Base-by-base conservation (phyloP, 2,888 invertebrate genomes). In the Coelinius sp. region DNA sequence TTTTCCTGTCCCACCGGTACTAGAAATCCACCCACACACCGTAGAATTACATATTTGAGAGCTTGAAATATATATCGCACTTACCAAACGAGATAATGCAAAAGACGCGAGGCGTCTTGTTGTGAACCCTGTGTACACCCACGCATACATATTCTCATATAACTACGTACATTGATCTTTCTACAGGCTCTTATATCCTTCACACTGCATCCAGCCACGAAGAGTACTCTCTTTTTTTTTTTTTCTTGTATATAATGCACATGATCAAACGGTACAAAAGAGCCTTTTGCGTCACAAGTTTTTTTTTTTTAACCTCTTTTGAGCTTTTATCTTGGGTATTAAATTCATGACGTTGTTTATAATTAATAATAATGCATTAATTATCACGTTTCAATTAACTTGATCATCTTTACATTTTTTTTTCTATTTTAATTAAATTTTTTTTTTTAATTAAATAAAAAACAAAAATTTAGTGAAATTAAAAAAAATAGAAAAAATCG, bases 51-150 rank as follows among this genome's bases (percentile, higher is more conserved):
- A 52, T 8, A 27, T 62, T 35, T 52, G 35, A 53, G 27, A 56
- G 64, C 62, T 72, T 78, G 73, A 73, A 80, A 74, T n/a, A 78
- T 81, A 82, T 84, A 82, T 83, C 80, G 78, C 83, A 78, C 83
- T 81, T 82, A 80, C 79, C 72, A 78, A 59, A 76, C 75, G 76
- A 83, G 83, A 82, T 81, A 83, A 78, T 78, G 79, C 78, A 78
- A 78, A 78, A 77, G 80, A 77, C 76, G 77, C 74, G 65, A 62
- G 71, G 74, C 35, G 59, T 35, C 68, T 65, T 68, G 20, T 41
- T 63, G 73, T 70, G 69, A 64, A 65, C 63, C 53, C 59, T 17
- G 53, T 53, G 66, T 22, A 67, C 53, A 63, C 70, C 70, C 70
- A 70, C 70, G 70, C 65, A 53, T 56, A 56, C 44, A 65, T 59